These are phyloP conservation scores for Microtus pennsylvanicus DNA, from an alignment of 2,113 vertebrate genomes.

Conservation along the genomic window DNA sequence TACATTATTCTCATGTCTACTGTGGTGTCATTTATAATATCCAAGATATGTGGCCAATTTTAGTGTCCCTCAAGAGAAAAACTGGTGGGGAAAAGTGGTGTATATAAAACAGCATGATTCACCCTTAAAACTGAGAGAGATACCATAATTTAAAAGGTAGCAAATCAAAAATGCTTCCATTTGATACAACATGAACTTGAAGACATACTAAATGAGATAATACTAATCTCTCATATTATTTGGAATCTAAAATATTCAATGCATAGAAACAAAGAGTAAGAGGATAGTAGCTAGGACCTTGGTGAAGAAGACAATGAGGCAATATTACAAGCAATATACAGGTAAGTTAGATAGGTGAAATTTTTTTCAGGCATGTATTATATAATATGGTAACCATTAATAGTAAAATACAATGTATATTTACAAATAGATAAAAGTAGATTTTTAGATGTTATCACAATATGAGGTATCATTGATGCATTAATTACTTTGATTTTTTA, in stretches of 20 bases:
- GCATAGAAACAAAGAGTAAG: not conserved
- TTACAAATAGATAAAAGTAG: not conserved
- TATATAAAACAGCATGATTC: not conserved
- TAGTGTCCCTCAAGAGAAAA: not conserved
- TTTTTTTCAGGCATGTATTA: not conserved
- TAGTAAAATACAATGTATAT: not conserved
- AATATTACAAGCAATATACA: not conserved
- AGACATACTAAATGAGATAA: not conserved
- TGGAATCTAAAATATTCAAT: not conserved
- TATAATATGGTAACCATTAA: not conserved
- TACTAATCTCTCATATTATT: not conserved
- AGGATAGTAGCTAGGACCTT: not conserved
- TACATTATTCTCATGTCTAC: not conserved
- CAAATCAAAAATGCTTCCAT: not conserved
- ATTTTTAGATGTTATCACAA: not conserved
- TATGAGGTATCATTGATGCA: not conserved
- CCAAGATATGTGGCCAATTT: not conserved
- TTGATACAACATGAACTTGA: not conserved
- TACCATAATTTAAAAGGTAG: not conserved
- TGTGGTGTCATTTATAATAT: not conserved
- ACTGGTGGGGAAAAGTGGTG: not conserved
- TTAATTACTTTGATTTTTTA: not conserved
- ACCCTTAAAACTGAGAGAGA: not conserved
- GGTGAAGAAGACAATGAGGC: not conserved
- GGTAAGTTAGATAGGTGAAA: not conserved